A percentile compares a stretch with the other conserved stretches of the same genome.
These are phyloP conservation scores for Aphodius granarius DNA, from an alignment of 2,888 invertebrate species.

Conservation along the genomic window DNA sequence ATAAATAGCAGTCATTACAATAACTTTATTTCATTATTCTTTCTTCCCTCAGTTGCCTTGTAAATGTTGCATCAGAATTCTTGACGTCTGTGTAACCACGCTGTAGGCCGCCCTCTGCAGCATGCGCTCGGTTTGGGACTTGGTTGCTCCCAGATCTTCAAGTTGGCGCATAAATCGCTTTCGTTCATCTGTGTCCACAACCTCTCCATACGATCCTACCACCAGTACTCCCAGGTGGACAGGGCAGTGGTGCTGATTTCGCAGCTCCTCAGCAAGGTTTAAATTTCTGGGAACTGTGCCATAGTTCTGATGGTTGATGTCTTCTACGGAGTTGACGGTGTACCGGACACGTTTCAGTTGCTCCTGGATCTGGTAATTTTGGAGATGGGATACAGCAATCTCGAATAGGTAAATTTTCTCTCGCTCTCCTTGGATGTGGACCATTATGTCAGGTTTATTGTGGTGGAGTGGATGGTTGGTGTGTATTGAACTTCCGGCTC, in stretches of 20 bases:
- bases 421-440: neutral
- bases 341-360: slow-evolving; percentile 14
- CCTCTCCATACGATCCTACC: neutral
- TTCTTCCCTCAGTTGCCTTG: neutral
- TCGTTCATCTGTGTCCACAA: neutral
- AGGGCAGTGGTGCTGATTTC: neutral
- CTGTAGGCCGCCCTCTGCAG: slow-evolving; percentile 4
- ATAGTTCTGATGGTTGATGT: neutral
- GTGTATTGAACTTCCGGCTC: neutral
- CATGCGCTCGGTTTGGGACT: neutral
- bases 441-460: slow-evolving; percentile 15
- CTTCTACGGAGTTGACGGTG: neutral
- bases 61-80: neutral
- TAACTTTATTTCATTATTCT: neutral
- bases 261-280: neutral
- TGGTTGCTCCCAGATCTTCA: neutral
- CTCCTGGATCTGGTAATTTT: slow-evolving; percentile 23
- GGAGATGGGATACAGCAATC: slow-evolving; percentile 20
- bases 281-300: neutral
- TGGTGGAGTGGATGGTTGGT: slow-evolving; percentile 4
- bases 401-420: slow-evolving; percentile 1
- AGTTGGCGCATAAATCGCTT: neutral
- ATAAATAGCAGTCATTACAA: neutral
- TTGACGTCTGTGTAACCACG: neutral
- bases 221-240: neutral